Conservation (phyloP, 2,797 vertebrate species). For the Myotis vivesi region DNA sequence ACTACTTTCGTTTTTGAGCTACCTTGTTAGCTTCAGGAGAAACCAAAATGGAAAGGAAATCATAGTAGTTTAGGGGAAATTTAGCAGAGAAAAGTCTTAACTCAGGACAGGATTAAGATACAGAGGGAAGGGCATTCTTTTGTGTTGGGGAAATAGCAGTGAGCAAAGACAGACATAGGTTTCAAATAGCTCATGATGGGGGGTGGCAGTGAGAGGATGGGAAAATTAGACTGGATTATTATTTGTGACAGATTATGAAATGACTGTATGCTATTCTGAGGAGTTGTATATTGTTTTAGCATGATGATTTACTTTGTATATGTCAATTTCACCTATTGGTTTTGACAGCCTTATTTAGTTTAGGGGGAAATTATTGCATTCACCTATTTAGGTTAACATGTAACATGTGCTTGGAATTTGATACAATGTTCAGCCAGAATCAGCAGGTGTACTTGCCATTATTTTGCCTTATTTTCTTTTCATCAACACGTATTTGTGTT, state of each 20-base stretch:
- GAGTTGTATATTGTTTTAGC: neutral
- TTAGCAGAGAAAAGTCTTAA: neutral
- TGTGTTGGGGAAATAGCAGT: neutral
- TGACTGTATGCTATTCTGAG: neutral
- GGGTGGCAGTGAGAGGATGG: neutral
- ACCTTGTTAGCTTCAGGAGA: neutral
- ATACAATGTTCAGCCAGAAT: neutral
- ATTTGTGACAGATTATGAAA: neutral
- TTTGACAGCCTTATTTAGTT: neutral
- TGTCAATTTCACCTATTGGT: neutral
- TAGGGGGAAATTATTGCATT: neutral
- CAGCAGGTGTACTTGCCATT: neutral
- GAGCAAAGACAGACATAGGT: neutral
- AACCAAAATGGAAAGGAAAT: neutral
- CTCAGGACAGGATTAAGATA: neutral
- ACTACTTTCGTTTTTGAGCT: slow-evolving; percentile 31
- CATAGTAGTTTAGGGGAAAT: neutral
- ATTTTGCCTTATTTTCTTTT: neutral
- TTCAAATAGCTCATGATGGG: neutral
- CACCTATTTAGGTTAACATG: neutral
- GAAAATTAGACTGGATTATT: neutral
- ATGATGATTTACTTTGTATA: neutral
- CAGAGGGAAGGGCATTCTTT: neutral
- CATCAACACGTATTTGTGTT: neutral
- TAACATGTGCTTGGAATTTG: slow-evolving; percentile 11